phyloP scores from a whole-genome alignment of 1,140 invertebrate species.

The Bombus waltoni region DNA sequence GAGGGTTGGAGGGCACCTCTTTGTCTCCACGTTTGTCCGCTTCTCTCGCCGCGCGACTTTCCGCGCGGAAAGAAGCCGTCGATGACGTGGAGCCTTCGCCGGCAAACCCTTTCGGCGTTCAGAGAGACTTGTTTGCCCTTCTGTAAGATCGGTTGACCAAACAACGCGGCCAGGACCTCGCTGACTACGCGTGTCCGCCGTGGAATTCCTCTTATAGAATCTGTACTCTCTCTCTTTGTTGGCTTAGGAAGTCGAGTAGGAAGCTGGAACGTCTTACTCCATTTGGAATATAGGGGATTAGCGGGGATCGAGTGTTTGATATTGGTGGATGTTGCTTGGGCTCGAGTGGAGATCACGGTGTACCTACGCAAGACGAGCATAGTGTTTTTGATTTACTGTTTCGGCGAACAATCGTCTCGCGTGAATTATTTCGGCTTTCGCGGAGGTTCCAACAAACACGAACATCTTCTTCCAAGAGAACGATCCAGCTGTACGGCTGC shows the following conservation, averaged over 20 bases:
- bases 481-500: too few relatives aligned
- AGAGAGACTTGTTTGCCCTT: constrained; percentile 63
- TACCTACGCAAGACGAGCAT: background rate
- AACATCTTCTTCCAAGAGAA: too few relatives aligned
- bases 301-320: constrained; percentile 3
- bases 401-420: background rate
- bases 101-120: constrained; percentile 43
- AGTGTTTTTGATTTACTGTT: background rate
- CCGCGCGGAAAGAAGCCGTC: constrained; percentile 43
- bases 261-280: constrained; percentile 44
- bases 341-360: background rate
- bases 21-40: constrained; percentile 41
- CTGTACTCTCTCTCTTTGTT: background rate
- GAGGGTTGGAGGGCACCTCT: constrained; percentile 25
- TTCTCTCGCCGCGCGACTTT: constrained; percentile 34
- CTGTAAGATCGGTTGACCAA: constrained; percentile 66
- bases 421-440: background rate
- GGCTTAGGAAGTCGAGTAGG: background rate
- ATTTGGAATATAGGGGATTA: constrained; percentile 16
- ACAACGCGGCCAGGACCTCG: constrained; percentile 35
- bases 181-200: constrained; percentile 7
- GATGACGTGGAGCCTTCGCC: constrained; percentile 29
- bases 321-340: background rate
- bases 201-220: constrained; percentile 17
- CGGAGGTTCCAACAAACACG: too few relatives aligned